Percentiles rank a stretch among this genome's conserved stretches.
phyloP scores from a whole-genome alignment of 2,113 vertebrate genomes.

The Tenrec ecaudatus region DNA sequence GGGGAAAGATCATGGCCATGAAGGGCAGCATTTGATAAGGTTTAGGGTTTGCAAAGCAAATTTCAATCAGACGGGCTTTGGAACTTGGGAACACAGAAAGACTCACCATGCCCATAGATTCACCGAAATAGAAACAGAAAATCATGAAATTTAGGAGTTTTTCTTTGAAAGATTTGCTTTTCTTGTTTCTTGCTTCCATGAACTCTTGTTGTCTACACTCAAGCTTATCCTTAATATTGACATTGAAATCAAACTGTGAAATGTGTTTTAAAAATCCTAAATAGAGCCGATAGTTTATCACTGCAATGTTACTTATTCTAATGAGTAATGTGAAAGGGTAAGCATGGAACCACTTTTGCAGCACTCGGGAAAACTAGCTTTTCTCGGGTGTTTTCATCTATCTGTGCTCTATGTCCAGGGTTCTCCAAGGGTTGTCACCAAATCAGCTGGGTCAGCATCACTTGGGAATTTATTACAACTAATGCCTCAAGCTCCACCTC shows the following conservation, averaged over 20 bases:
- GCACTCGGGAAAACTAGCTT: background rate
- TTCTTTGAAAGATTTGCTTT: background rate
- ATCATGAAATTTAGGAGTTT: background rate
- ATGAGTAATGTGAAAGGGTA: background rate
- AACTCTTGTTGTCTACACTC: no score
- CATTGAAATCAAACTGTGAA: no score
- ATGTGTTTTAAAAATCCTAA: background rate
- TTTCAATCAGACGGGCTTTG: background rate
- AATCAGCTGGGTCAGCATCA: background rate
- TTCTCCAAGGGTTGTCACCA: background rate
- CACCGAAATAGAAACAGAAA: background rate
- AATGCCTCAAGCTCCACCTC: background rate
- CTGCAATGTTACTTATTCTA: conserved; percentile 2
- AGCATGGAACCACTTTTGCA: conserved; percentile 6
- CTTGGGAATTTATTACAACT: background rate
- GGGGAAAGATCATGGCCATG: no score
- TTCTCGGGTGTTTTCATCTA: background rate
- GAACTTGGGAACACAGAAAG: no score
- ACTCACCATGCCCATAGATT: no score
- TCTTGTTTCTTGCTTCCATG: background rate
- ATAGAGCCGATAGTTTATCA: background rate
- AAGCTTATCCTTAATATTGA: no score
- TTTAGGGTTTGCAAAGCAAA: conserved; percentile 47
- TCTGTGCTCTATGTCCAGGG: background rate
- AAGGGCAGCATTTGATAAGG: background rate